Evolutionary conservation across 2,113 vertebrate species (phyloP).

Genomic region (Grantiella picta): DNA sequence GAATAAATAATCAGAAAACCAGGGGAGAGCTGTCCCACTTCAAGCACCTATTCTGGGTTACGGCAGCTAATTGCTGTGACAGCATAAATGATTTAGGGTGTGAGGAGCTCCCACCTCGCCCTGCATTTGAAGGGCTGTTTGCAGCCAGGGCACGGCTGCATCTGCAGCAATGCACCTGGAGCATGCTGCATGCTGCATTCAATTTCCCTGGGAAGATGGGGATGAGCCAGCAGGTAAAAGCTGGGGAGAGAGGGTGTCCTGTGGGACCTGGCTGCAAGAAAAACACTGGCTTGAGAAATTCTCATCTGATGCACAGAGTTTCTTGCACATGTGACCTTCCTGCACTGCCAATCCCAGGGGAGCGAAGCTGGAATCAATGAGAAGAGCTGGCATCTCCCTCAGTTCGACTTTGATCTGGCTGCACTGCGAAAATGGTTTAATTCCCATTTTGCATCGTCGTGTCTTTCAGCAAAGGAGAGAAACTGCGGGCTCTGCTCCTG

Average conservation of each 20-base stretch:
- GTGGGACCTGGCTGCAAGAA: not conserved
- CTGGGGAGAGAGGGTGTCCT: not conserved
- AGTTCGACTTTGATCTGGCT: not conserved
- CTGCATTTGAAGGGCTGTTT: not conserved
- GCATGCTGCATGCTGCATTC: not conserved
- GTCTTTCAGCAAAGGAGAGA: not conserved
- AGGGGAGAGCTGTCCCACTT: not conserved
- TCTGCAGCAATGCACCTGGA: not conserved
- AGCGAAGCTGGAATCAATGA: constrained; percentile 22
- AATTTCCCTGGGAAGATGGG: constrained; percentile 18
- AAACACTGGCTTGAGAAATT: constrained; percentile 48
- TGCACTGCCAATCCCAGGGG: not conserved
- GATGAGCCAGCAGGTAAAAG: constrained; percentile 17
- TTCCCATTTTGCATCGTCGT: accelerated
- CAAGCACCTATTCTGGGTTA: not conserved
- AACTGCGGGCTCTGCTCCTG: not conserved
- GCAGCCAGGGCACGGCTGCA: not conserved
- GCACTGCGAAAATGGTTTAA: not conserved
- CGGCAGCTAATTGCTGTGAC: not conserved
- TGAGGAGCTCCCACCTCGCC: not conserved
- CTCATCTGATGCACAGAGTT: not conserved
- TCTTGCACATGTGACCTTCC: constrained; percentile 30
- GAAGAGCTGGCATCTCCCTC: constrained; percentile 30
- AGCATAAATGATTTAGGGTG: not conserved
- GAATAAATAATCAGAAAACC: not conserved